Evolutionary conservation across 30 jellyfish, hydroid and myxozoan species (phyloP).

Genomic region (Aurelia sp.): DNA sequence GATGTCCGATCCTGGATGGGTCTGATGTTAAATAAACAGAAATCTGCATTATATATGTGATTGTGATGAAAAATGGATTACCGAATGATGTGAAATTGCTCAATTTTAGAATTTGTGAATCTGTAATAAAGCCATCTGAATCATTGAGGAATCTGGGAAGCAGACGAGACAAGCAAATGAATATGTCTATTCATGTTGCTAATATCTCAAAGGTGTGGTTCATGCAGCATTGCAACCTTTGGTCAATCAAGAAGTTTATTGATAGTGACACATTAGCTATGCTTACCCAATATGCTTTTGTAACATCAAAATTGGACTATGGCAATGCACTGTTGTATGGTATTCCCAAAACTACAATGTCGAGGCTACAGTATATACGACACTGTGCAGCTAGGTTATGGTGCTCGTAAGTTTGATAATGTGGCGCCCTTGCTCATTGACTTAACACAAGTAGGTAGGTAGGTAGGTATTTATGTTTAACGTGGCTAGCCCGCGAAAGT

Average conservation of each 20-base stretch:
- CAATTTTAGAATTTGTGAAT: slow-evolving; percentile 1
- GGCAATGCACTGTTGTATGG: too few relatives aligned
- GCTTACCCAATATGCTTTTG: too few relatives aligned
- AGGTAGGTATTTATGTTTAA: too few relatives aligned
- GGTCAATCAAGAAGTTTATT: slow-evolving; percentile 27
- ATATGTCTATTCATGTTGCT: slow-evolving; percentile 39
- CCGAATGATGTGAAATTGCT: slow-evolving; percentile 13
- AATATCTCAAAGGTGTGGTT: slow-evolving; percentile 23
- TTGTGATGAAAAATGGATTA: slow-evolving; percentile 22
- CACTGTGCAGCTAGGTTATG: too few relatives aligned
- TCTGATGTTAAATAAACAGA: slow-evolving; percentile 4
- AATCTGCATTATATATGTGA: slow-evolving; percentile 14
- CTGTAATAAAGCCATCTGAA: slow-evolving; percentile 13
- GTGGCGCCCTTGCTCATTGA: too few relatives aligned
- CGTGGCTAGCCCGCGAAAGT: too few relatives aligned
- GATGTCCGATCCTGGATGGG: slow-evolving; percentile 9
- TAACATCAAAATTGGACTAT: too few relatives aligned
- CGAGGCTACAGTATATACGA: too few relatives aligned
- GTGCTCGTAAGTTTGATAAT: too few relatives aligned
- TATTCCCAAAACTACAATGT: too few relatives aligned
- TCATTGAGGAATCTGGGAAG: slow-evolving; percentile 14
- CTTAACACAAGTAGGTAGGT: too few relatives aligned
- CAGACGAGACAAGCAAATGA: slow-evolving; percentile 22
- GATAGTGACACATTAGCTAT: slow-evolving; percentile 34
- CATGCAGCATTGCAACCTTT: slow-evolving; percentile 29